These are phyloP conservation scores for Hippoglossus hippoglossus DNA, from an alignment of 2,797 vertebrate species.

Conservation along the genomic window DNA sequence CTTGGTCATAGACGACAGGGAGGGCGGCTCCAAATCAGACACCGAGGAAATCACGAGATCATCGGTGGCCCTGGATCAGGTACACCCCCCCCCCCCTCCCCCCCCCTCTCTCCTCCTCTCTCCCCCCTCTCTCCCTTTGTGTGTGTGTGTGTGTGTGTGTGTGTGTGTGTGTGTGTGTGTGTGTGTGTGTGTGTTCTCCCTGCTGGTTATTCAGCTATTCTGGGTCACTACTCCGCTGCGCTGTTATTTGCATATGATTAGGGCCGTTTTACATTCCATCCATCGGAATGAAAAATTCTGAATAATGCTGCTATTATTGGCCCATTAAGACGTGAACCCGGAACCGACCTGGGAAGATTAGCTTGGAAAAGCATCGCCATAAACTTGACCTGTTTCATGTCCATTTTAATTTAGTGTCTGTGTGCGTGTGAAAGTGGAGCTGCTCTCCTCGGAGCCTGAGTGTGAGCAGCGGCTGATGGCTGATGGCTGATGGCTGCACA, in stretches of 20 bases:
- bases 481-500: too few relatives aligned
- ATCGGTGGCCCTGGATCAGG: conserved; percentile 98
- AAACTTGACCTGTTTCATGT: conserved; percentile 97
- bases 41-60: conserved; percentile 98
- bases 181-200: conserved; percentile 36
- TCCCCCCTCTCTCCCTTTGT: background rate
- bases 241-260: conserved; percentile 99
- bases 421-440: background rate
- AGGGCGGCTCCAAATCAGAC: conserved; percentile 99
- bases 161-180: conserved; percentile 3
- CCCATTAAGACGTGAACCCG: conserved; percentile 96
- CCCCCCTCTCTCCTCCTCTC: conserved; percentile 20
- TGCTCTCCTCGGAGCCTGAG: conserved; percentile 48
- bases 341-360: conserved; percentile 95
- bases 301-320: conserved; percentile 99
- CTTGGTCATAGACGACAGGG: conserved; percentile 99
- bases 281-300: conserved; percentile 85
- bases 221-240: conserved; percentile 90
- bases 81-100: conserved; percentile 75
- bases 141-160: conserved; percentile 12
- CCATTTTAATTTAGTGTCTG: conserved; percentile 93
- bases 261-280: conserved; percentile 94
- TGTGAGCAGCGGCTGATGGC: conserved; percentile 41
- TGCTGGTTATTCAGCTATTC: conserved; percentile 88
- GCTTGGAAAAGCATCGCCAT: conserved; percentile 92